Percentiles rank a stretch among this genome's conserved stretches.
phyloP scores from a whole-genome alignment of 2,113 vertebrate species.

The Litocranius walleri region DNA sequence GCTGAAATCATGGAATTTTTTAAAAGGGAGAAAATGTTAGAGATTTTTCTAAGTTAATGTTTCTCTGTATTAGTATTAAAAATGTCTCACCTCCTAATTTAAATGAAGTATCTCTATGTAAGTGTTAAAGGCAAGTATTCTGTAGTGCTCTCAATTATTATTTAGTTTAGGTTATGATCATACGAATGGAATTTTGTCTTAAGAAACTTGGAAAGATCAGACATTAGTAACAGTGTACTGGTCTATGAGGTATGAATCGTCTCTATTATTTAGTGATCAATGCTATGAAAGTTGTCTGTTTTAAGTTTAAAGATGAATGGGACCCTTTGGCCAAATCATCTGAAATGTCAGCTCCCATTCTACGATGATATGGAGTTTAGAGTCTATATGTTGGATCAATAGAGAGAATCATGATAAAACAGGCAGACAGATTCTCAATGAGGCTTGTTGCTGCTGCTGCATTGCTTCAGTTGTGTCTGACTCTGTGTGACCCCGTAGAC shows the following conservation, averaged over 20 bases:
- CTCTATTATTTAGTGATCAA: background rate
- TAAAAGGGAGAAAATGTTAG: background rate
- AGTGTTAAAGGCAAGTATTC: background rate
- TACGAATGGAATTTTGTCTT: background rate
- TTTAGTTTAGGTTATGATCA: background rate
- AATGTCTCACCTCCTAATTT: background rate
- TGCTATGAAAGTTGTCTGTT: background rate
- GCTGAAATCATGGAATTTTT: background rate
- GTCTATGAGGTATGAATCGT: accelerated
- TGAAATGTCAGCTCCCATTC: background rate
- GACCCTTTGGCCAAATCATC: background rate
- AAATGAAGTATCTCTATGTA: background rate
- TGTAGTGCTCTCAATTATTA: background rate
- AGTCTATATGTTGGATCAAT: accelerated
- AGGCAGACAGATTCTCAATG: accelerated
- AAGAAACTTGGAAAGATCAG: background rate
- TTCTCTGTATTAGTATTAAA: background rate
- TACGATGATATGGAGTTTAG: background rate
- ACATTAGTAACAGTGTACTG: accelerated
- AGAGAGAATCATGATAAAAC: background rate
- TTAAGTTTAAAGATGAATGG: background rate
- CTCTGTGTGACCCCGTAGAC: accelerated
- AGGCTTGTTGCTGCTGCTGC: background rate
- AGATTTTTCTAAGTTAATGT: background rate
- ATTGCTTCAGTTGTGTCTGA: accelerated